A percentile compares a stretch with the other conserved stretches of the same genome.
phyloP scores from a whole-genome alignment of 2,113 vertebrate species.

The Nyctereutes procyonoides region DNA sequence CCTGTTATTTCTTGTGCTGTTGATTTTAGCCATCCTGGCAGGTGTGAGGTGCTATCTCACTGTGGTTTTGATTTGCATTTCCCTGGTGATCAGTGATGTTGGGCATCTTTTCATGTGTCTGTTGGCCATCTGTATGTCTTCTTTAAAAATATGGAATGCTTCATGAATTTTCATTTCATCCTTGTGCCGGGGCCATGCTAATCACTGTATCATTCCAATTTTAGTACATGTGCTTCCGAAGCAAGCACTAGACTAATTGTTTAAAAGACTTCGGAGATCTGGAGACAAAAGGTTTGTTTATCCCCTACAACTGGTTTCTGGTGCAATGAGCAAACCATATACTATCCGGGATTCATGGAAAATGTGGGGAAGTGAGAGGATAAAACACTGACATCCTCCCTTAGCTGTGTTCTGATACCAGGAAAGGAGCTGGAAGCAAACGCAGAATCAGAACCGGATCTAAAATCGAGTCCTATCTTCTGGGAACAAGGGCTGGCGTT shows the following conservation, averaged over 20 bases:
- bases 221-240: background rate
- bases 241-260: background rate
- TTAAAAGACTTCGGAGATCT: constrained; percentile 63
- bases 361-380: background rate
- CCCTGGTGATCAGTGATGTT: background rate
- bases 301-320: constrained; percentile 57
- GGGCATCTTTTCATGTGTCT: background rate
- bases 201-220: background rate
- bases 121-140: background rate
- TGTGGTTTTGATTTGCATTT: background rate
- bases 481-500: background rate
- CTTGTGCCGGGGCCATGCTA: background rate
- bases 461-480: background rate
- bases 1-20: background rate
- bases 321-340: constrained; percentile 35
- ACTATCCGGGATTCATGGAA: constrained; percentile 61
- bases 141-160: background rate
- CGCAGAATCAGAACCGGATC: background rate
- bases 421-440: background rate
- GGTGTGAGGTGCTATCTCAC: background rate
- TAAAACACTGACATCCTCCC: constrained; percentile 34
- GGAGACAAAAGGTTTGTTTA: constrained; percentile 60
- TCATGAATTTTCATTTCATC: background rate
- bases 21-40: background rate
- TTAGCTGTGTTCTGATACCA: background rate